Evolutionary conservation across 2,888 invertebrate species (phyloP).

Genomic region (Heteromurus nitidus): DNA sequence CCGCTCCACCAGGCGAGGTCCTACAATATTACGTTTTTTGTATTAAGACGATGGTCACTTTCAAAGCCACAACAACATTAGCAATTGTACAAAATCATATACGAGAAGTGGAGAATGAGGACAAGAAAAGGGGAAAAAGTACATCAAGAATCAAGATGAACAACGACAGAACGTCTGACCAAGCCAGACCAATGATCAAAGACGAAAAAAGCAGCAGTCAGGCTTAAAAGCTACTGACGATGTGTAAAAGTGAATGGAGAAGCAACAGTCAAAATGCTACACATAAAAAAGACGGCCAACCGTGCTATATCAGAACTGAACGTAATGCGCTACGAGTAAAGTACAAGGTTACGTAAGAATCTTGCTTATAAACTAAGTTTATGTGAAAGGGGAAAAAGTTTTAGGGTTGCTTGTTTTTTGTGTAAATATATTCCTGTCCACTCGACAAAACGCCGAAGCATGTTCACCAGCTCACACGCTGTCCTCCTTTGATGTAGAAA

Average conservation of each 20-base stretch:
- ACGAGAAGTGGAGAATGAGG: not conserved
- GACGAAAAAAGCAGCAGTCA: conserved; percentile 17
- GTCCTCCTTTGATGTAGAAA: not conserved
- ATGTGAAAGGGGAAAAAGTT: not conserved
- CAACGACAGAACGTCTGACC: not conserved
- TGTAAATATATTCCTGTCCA: not conserved
- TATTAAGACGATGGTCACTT: conserved; percentile 32
- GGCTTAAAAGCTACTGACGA: conserved; percentile 20
- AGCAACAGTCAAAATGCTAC: conserved; percentile 16
- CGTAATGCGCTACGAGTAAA: not conserved
- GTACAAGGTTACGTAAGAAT: conserved; percentile 3
- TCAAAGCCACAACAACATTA: conserved; percentile 11
- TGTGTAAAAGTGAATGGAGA: not conserved
- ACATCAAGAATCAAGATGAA: conserved; percentile 18
- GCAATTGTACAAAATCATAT: conserved; percentile 1
- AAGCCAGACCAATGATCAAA: conserved; percentile 12
- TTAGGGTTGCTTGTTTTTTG: not conserved
- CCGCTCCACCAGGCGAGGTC: not conserved
- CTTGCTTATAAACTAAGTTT: not conserved
- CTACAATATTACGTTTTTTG: conserved; percentile 9
- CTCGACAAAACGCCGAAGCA: not conserved
- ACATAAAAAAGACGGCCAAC: not conserved
- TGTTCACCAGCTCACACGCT: too few species aligned
- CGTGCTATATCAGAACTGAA: not conserved
- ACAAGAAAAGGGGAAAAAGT: conserved; percentile 21